Percentiles rank a stretch among this genome's conserved stretches.
phyloP scores from a whole-genome alignment of 2,888 invertebrate species.

The Druceiella hillmani region DNA sequence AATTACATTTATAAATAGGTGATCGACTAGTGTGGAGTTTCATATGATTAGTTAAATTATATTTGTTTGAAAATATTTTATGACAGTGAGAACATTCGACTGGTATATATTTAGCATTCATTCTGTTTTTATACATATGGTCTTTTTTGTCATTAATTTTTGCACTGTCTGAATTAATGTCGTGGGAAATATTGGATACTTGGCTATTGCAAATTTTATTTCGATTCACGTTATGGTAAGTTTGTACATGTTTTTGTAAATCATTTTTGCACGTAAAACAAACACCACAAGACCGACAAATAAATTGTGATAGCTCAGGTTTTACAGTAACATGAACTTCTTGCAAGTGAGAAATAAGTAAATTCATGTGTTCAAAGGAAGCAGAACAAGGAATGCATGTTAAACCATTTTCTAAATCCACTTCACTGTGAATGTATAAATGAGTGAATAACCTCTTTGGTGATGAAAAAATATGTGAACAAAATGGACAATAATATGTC shows the following conservation, averaged over 20 bases:
- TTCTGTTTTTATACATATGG: too few relatives aligned
- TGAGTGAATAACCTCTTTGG: slow-evolving; percentile 33
- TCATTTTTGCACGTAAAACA: slow-evolving; percentile 20
- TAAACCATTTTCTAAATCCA: slow-evolving; percentile 27
- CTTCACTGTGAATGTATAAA: slow-evolving; percentile 32
- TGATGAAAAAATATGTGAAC: slow-evolving; percentile 33
- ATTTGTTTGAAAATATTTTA: slow-evolving; percentile 44
- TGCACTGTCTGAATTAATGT: slow-evolving; percentile 17
- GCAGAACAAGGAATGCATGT: slow-evolving; percentile 29
- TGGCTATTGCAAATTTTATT: too few relatives aligned
- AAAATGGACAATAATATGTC: slow-evolving; percentile 33
- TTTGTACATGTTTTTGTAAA: slow-evolving; percentile 27
- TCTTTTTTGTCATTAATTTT: too few relatives aligned
- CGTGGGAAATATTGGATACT: slow-evolving; percentile 17
- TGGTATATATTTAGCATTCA: slow-evolving; percentile 34
- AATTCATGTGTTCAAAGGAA: slow-evolving; percentile 27
- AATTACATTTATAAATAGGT: slow-evolving; percentile 32
- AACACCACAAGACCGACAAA: slow-evolving; percentile 31
- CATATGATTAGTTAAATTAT: slow-evolving; percentile 44
- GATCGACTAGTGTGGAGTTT: slow-evolving; percentile 33
- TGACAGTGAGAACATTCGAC: slow-evolving; percentile 46
- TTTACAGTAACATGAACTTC: slow-evolving; percentile 26
- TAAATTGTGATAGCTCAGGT: slow-evolving; percentile 5
- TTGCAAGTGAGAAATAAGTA: slow-evolving; percentile 33
- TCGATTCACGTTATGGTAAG: neutral